Conservation (phyloP, 2,113 vertebrate genomes). For the Cavia porcellus region DNA sequence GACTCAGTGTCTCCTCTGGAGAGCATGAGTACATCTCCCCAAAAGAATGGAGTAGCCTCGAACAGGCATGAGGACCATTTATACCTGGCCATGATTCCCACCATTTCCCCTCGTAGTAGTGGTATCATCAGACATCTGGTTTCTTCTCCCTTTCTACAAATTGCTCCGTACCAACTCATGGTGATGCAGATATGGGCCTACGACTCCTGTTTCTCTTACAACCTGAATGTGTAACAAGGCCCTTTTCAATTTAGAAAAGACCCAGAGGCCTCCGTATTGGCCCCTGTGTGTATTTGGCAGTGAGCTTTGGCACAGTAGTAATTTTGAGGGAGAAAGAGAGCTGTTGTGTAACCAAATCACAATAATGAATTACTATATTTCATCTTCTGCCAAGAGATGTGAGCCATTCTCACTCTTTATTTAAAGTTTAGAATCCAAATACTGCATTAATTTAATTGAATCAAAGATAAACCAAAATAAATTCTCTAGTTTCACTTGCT, state of each 20-base stretch:
- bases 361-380: not conserved
- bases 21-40: not conserved
- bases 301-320: not conserved
- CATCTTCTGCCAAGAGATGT: not conserved
- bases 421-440: not conserved
- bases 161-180: not conserved
- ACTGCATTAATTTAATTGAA: not conserved
- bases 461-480: not conserved
- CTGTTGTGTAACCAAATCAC: not conserved
- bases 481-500: not conserved
- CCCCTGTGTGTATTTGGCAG: not conserved
- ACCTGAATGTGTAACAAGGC: no score
- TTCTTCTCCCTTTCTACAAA: not conserved
- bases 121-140: not conserved
- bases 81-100: not conserved
- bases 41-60: not conserved
- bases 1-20: no score
- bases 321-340: not conserved
- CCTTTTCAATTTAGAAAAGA: not conserved
- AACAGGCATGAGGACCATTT: not conserved
- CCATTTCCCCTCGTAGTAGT: not conserved
- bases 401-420: not conserved
- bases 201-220: not conserved
- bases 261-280: not conserved
- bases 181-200: not conserved